phyloP scores from a whole-genome alignment of 2,888 invertebrate genomes.

The Celastrina argiolus region DNA sequence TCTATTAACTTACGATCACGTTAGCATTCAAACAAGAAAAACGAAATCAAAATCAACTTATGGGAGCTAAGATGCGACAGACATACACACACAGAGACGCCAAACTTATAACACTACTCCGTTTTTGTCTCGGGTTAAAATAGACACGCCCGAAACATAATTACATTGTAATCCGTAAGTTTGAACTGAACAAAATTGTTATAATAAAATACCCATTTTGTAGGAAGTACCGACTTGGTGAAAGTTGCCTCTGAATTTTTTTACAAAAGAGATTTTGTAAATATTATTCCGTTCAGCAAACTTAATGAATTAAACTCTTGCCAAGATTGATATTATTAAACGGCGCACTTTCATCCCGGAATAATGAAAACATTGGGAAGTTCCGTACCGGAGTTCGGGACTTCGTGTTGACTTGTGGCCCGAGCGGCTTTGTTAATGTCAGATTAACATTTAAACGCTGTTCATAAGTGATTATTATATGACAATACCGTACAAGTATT shows the following conservation, averaged over 20 bases:
- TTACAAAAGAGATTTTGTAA: background rate
- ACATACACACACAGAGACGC: too few relatives aligned
- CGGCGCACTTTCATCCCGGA: background rate
- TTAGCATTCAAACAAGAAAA: too few relatives aligned
- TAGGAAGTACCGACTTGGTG: background rate
- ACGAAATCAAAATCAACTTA: too few relatives aligned
- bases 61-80: too few relatives aligned
- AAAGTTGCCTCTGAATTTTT: background rate
- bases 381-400: background rate
- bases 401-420: background rate
- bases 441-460: too few relatives aligned
- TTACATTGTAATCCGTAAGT: background rate
- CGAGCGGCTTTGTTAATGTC: too few relatives aligned
- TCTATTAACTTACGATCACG: too few relatives aligned
- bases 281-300: background rate
- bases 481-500: too few relatives aligned
- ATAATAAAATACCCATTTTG: background rate
- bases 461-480: too few relatives aligned
- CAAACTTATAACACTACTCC: too few relatives aligned
- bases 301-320: background rate
- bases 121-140: too few relatives aligned
- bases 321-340: conserved; percentile 1
- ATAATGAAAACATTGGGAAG: background rate
- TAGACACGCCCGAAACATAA: background rate
- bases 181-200: background rate